Percentiles rank a stretch among this genome's conserved stretches.
These are phyloP conservation scores for Tadarida brasiliensis DNA, from an alignment of 2,797 vertebrate species.

Conservation along the genomic window DNA sequence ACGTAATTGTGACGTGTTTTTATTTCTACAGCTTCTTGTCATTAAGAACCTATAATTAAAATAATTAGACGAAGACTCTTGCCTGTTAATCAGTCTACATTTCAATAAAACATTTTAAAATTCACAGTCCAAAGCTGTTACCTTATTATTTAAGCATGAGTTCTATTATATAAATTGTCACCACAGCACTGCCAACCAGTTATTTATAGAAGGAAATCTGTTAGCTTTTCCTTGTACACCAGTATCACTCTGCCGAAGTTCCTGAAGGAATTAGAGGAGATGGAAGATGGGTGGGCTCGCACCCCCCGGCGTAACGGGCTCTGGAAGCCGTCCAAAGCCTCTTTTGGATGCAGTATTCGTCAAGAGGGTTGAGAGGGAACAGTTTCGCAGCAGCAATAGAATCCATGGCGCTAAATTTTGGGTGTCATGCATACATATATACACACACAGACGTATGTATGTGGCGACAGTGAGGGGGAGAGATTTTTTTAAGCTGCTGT, in stretches of 20 bases:
- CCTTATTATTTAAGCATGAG: slow-evolving; percentile 84
- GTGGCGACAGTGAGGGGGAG: slow-evolving; percentile 29
- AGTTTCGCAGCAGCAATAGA: slow-evolving; percentile 50
- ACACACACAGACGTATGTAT: slow-evolving; percentile 62
- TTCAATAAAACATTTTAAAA: slow-evolving; percentile 84
- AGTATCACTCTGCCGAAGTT: slow-evolving; percentile 69
- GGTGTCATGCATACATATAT: slow-evolving; percentile 26
- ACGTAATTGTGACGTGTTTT: slow-evolving; percentile 83
- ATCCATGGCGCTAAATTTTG: slow-evolving; percentile 42
- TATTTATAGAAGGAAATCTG: slow-evolving; percentile 82
- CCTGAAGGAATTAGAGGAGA: slow-evolving; percentile 73
- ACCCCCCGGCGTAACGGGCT: not conserved
- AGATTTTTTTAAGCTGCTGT: slow-evolving; percentile 41
- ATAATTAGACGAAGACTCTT: slow-evolving; percentile 86
- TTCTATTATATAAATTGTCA: slow-evolving; percentile 82
- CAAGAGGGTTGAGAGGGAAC: slow-evolving; percentile 66
- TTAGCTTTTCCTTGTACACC: slow-evolving; percentile 75
- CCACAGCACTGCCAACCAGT: slow-evolving; percentile 71
- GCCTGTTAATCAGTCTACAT: slow-evolving; percentile 84
- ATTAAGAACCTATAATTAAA: slow-evolving; percentile 86
- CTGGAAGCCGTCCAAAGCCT: slow-evolving; percentile 61
- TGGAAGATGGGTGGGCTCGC: slow-evolving; percentile 16
- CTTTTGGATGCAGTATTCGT: slow-evolving; percentile 47
- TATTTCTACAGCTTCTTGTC: slow-evolving; percentile 84
- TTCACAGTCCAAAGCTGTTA: slow-evolving; percentile 83